Base-by-base conservation (phyloP, 2,888 invertebrate genomes). In the Drosophila robusta region DNA sequence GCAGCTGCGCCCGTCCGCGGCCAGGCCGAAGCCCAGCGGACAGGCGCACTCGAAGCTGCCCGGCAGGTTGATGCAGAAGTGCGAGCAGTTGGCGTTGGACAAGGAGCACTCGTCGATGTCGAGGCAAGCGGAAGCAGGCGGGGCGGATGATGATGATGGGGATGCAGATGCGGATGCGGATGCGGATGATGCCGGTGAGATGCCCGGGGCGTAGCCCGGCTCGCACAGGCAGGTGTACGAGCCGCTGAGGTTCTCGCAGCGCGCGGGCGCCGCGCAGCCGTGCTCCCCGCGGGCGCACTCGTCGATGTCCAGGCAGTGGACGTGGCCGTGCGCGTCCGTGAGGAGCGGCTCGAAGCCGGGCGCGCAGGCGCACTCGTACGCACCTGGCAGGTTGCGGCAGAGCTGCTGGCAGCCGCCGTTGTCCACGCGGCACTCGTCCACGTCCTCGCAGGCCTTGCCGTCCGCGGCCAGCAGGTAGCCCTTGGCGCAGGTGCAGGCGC, bases 61-160 rank as follows among this genome's bases (percentile, higher is more conserved):
- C 6, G 91, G 86, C 8, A 85, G 89, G 76, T 95, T 94, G 6
- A 88, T 78, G 78, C 95, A 95, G 11, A 74, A 77, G 70, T 95
- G 94, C 3, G 94, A 94, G 90, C 95, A 95, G 34, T 94, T 94
- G 0, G 94, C 94, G 75, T 94, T 94, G 2, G 72, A 71, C 51
- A 74, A 57, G 3, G 89, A 89, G 68, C 94, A 94, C 72, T 94
- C 93, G 70, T 94, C 91, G n/a, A 93, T 89, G 70, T 93, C 94
- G 58, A 87, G 77, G 82, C 94, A 94, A 29, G 89, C 26, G 4
- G 54, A 38, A 44, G 49, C 4, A 1, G 70, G 45, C 24, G 67
- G 84, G 88, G 42, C 81, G 26, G 60, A 45, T n/a, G 63, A 52
- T 36, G 60, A 51, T 9, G 56, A 36, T 36, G 69, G 57, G 26